Percentiles rank a stretch among this genome's conserved stretches.
These are phyloP conservation scores for Aphrophora alni DNA, from an alignment of 2,888 invertebrate species.

Conservation along the genomic window DNA sequence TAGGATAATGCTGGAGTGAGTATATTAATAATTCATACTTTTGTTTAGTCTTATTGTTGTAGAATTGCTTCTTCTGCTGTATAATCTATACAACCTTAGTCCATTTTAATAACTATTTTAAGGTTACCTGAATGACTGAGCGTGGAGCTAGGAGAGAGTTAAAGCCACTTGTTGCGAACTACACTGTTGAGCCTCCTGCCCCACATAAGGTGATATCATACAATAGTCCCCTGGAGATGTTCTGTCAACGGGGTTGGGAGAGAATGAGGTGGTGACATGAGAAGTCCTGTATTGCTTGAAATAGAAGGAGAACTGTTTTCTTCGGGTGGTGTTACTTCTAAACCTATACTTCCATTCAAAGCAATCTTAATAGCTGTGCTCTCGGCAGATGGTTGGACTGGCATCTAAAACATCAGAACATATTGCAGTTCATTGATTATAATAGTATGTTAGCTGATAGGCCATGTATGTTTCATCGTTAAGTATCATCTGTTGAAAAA, in stretches of 20 bases:
- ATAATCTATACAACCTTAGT: no score
- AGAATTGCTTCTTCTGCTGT: no score
- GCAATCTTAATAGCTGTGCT: slow-evolving; percentile 72
- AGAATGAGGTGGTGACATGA: slow-evolving; percentile 47
- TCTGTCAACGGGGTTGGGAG: slow-evolving; percentile 38
- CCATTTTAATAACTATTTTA: no score
- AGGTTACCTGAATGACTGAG: slow-evolving; percentile 13
- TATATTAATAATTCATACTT: no score
- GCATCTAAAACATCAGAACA: slow-evolving; percentile 35
- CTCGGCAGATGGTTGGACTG: slow-evolving; percentile 42
- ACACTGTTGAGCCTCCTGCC: slow-evolving; percentile 85
- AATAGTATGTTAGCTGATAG: no score
- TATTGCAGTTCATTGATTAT: not conserved
- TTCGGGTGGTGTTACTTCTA: slow-evolving; percentile 78
- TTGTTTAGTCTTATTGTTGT: no score
- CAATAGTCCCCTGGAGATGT: slow-evolving; percentile 79
- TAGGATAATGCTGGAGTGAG: no score
- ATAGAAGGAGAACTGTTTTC: slow-evolving; percentile 57
- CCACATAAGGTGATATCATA: slow-evolving; percentile 96
- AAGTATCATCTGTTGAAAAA: not conserved
- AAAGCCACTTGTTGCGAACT: slow-evolving; percentile 74
- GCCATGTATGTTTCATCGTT: not conserved
- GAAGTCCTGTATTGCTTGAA: slow-evolving; percentile 59
- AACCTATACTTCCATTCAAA: slow-evolving; percentile 83
- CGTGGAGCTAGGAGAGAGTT: slow-evolving; percentile 54